A percentile compares a stretch with the other conserved stretches of the same genome.
Evolutionary conservation across 2,888 invertebrate genomes (phyloP).

Genomic region (Perizoma affinitatum): DNA sequence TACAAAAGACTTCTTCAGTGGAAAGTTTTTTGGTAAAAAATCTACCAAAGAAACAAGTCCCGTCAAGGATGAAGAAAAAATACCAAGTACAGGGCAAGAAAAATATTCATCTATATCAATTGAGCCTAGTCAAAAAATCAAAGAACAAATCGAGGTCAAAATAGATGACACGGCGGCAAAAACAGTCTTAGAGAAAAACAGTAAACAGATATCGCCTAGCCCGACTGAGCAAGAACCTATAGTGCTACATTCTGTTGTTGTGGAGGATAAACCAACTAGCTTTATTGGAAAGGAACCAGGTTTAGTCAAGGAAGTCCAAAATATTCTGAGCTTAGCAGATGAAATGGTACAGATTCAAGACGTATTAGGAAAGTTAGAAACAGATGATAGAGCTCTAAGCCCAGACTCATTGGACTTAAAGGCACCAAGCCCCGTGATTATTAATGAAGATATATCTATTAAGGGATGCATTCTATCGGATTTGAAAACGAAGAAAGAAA

Average conservation of each 20-base stretch:
- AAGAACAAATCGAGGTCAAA: not conserved
- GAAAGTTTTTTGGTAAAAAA: conserved; percentile 43
- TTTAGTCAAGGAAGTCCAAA: not conserved
- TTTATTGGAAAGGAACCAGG: not conserved
- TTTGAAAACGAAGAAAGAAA: conserved; percentile 1
- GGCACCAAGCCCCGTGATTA: not conserved
- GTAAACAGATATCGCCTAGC: not conserved
- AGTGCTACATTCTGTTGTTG: conserved; percentile 1
- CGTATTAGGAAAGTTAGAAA: not conserved
- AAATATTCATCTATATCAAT: not conserved
- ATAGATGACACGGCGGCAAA: not conserved
- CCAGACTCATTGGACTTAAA: conserved; percentile 15
- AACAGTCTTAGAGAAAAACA: not conserved
- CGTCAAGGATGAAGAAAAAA: conserved; percentile 9
- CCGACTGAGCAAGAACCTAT: not conserved
- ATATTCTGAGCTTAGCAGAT: conserved; percentile 15
- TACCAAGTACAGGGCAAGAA: no score
- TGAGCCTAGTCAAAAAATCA: not conserved
- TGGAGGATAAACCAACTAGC: not conserved
- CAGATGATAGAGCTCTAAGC: conserved; percentile 8
- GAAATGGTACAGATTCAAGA: conserved; percentile 13
- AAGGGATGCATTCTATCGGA: not conserved
- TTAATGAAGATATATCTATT: not conserved
- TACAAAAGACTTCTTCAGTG: conserved; percentile 52
- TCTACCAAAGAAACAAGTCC: conserved; percentile 23